Percentiles rank a stretch among this genome's conserved stretches.
phyloP scores from a whole-genome alignment of 2,113 vertebrate genomes.

The Anhinga rufa region DNA sequence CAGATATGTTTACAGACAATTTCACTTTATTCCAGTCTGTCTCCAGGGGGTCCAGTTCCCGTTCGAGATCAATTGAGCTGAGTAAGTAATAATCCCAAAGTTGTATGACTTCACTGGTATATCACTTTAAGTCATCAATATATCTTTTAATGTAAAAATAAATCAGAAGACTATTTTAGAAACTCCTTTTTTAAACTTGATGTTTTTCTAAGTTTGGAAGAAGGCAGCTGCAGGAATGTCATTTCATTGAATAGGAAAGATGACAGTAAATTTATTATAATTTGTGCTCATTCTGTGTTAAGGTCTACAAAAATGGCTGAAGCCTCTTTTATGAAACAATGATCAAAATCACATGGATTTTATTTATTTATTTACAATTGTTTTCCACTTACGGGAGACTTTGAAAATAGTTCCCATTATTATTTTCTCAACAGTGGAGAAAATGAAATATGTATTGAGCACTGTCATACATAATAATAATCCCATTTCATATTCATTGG shows the following conservation, averaged over 20 bases:
- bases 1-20: neutral
- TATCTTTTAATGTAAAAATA: neutral
- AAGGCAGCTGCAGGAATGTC: neutral
- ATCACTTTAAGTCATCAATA: neutral
- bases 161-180: neutral
- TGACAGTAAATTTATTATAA: neutral
- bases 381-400: neutral
- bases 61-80: neutral
- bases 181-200: neutral
- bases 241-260: neutral
- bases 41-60: neutral
- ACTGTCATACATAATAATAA: constrained; percentile 1
- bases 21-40: neutral
- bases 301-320: neutral
- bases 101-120: neutral
- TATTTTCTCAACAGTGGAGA: neutral
- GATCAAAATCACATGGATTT: neutral
- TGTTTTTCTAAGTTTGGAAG: neutral
- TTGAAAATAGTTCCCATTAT: neutral
- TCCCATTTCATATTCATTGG: neutral
- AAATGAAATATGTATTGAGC: neutral
- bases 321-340: neutral
- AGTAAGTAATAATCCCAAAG: neutral
- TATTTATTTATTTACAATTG: neutral
- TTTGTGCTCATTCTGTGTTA: neutral